Percentiles rank a stretch among this genome's conserved stretches.
These are phyloP conservation scores for Harmothoe impar DNA, from an alignment of 2,888 invertebrate genomes.

Conservation along the genomic window DNA sequence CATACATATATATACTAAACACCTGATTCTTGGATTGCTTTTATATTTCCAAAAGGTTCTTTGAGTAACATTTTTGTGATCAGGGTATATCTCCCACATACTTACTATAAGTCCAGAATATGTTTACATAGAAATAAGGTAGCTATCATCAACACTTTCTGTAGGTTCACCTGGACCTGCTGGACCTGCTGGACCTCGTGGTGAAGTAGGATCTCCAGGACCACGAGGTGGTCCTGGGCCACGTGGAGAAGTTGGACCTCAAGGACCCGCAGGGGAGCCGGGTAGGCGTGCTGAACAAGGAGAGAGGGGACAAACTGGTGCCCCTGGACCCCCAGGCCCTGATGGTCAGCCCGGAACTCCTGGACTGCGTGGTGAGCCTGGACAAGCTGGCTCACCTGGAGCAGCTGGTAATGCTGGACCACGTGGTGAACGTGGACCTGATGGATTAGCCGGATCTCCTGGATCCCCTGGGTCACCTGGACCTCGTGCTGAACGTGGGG, in stretches of 20 bases:
- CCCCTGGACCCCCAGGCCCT: slow-evolving; percentile 33
- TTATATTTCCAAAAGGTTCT: too few relatives aligned
- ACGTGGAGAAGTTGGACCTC: slow-evolving; percentile 56
- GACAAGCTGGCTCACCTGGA: slow-evolving; percentile 66
- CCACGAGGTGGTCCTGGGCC: slow-evolving; percentile 68
- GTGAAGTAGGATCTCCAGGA: slow-evolving; percentile 58
- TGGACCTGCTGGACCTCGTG: slow-evolving; percentile 32
- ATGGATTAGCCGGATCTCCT: slow-evolving; percentile 63
- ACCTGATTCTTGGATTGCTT: too few relatives aligned
- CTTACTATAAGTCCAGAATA: too few relatives aligned
- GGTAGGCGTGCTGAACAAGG: slow-evolving; percentile 60
- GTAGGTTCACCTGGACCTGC: neutral
- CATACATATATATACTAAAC: too few relatives aligned
- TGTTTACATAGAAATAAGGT: too few relatives aligned
- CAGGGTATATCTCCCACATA: too few relatives aligned
- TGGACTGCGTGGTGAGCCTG: slow-evolving; percentile 59
- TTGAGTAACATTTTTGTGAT: too few relatives aligned
- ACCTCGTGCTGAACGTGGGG: slow-evolving; percentile 70
- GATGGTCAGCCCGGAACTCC: slow-evolving; percentile 66
- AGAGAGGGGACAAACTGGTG: slow-evolving; percentile 67
- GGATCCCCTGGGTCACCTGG: slow-evolving; percentile 41
- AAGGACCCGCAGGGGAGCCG: slow-evolving; percentile 62
- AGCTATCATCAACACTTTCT: too few relatives aligned
- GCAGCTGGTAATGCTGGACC: slow-evolving; percentile 65
- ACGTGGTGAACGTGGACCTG: slow-evolving; percentile 64